Evolutionary conservation across 64 coral and sea anemone genomes (phyloP), one percentile per base, ranked within the genome.

Genomic region (Montipora efflorescens): DNA sequence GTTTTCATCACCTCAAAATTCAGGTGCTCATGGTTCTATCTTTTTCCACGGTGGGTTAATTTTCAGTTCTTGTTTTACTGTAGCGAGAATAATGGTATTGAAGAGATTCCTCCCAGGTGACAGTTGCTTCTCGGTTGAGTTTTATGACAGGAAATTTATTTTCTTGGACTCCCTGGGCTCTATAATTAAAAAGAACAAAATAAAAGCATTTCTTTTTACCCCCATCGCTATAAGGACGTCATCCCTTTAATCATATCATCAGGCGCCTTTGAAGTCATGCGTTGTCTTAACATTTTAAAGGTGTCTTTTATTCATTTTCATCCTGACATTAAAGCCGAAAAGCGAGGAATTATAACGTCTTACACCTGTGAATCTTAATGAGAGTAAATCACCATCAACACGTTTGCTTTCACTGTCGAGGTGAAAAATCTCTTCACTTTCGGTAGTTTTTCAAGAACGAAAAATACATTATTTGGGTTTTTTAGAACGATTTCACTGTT

Each of bases 361-460:
- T 3, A n/a, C 82, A 71, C 64, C 66, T 86, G 82, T 70, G 6
- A 71, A 45, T 86, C 6, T 72, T 86, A 86, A 71, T 86, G 8
- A 46, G 66, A 47, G 67, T 72, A 70, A 86, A 86, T 86, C 64
- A 72, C 46, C 19, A 67, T 67, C 8, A 86, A 48, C 68, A 47
- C 20, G 46, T 20, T 43, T 21, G 58, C 11, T 71, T 71, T 71
- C 4, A 48, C 82, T 49, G 44, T 16, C 13, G 5, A 6, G 44
- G 10, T 11, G 59, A 4, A 2, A 50, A 71, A 49, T 67, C 53
- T 57, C 53, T 1, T 23, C 4, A 55, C 11, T 68, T 85, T 71
- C 10, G 44, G 0, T 2, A 57, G 53, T 20, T 12, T 6, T 16
- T 28, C 66, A 12, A 16, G 43, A n/a, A 68, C 14, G 18, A 68